Conservation (phyloP, 2,888 invertebrate species). For the Tetragonula carbonaria region DNA sequence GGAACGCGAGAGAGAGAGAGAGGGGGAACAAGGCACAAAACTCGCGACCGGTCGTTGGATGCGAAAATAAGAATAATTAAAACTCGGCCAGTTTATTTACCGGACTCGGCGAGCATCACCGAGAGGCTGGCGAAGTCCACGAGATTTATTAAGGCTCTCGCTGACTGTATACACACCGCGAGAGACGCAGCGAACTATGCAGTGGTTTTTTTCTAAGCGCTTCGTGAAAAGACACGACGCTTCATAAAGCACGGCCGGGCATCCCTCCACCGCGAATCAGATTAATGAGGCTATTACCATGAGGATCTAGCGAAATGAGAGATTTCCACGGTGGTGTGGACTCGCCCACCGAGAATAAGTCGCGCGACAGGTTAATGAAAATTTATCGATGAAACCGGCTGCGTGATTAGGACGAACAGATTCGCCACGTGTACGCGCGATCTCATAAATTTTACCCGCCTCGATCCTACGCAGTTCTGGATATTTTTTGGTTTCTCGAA, state of each 20-base stretch:
- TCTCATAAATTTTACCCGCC: not conserved
- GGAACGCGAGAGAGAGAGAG: constrained; percentile 34
- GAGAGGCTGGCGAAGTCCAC: constrained; percentile 26
- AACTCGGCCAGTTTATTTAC: constrained; percentile 79
- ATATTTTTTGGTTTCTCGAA: not conserved
- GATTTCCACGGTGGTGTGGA: constrained; percentile 31
- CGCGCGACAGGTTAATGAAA: constrained; percentile 58
- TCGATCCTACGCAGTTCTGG: not conserved
- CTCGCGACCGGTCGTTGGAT: constrained; percentile 63
- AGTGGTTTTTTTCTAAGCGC: constrained; percentile 55
- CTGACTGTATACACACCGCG: constrained; percentile 55
- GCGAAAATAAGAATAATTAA: constrained; percentile 81
- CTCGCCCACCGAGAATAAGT: constrained; percentile 46
- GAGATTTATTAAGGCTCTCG: constrained; percentile 76
- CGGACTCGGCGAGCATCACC: constrained; percentile 64
- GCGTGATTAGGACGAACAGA: not conserved
- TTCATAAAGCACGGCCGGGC: constrained; percentile 56
- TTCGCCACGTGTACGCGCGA: not conserved
- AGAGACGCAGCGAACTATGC: constrained; percentile 41
- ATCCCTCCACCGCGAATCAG: constrained; percentile 63
- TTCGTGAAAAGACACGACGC: constrained; percentile 61
- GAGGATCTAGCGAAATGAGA: constrained; percentile 53
- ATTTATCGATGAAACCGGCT: constrained; percentile 35
- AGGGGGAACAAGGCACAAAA: constrained; percentile 37
- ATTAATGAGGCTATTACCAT: constrained; percentile 66